phyloP scores from a whole-genome alignment of 2,797 vertebrate genomes.

The Philypnodon macrostomus region DNA sequence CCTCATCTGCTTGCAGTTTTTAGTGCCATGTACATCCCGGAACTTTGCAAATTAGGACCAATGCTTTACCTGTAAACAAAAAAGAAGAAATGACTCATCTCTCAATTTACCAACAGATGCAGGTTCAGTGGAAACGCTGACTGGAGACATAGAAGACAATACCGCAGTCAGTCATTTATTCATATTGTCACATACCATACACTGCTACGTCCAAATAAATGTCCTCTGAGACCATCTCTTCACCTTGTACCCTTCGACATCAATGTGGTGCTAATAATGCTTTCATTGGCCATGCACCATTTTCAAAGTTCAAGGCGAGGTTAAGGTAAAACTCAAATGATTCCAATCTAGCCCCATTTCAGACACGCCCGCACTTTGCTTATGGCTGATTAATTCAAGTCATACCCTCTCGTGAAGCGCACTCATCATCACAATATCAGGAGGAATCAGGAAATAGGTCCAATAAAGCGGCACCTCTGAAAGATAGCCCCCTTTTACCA shows the following conservation, averaged over 20 bases:
- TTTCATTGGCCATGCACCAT: background rate
- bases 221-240: background rate
- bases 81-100: too few relatives aligned
- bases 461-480: constrained; percentile 7
- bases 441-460: background rate
- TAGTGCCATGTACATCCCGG: too few relatives aligned
- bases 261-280: constrained; percentile 1
- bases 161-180: background rate
- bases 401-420: constrained; percentile 20
- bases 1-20: too few relatives aligned
- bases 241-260: background rate
- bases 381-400: constrained; percentile 52
- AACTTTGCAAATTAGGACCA: too few relatives aligned
- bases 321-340: constrained; percentile 3
- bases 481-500: background rate
- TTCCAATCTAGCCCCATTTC: constrained; percentile 3
- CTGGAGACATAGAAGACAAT: background rate
- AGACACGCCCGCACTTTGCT: constrained; percentile 19
- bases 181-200: constrained; percentile 1
- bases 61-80: too few relatives aligned
- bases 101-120: too few relatives aligned
- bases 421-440: constrained; percentile 5
- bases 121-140: too few relatives aligned
- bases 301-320: constrained; percentile 2
- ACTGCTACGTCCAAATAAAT: background rate